Base-by-base conservation (phyloP, 2,113 vertebrate species). In the Clinocottus analis region DNA sequence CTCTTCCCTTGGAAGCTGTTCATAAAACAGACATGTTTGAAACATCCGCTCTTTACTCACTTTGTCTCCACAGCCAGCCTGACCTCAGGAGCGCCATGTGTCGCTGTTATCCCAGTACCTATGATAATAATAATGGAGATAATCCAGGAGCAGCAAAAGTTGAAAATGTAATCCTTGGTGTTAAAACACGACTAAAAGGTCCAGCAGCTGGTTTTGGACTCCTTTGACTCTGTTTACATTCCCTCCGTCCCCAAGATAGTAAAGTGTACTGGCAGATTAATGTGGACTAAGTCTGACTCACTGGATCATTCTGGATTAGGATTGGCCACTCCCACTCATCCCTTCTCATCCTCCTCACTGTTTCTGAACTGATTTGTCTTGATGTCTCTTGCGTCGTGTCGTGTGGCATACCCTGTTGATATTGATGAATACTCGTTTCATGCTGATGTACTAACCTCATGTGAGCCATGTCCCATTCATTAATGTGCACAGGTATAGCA, bases 11-110 rank as follows among this genome's bases (percentile, higher is more conserved):
- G 16, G 29, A 21, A 39, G 17, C 25, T 33, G 35, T 23, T 23
- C 31, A 31, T 31, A 31, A 31, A 31, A 31, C 31, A 31, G 31
- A 31, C 31, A 31, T n/a, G 37, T 23, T 23, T 6, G 7, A 56
- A 9, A 14, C 0, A 45, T 61, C 8, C 17, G 21, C 7, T 31
- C 13, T 58, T 0, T 59, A 96, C 97, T 98, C 90, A 99, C 98
- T 97, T 88, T 98, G 97, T 82, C 98, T 95, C 98, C 97, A 98
- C 53, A 99, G 93, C 98, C 97, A 98, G 73, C 97, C 97, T 1
- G 97, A 96, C 94, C 95, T 97, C 94, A 98, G 90, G 69, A 99
- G 92, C 0, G 95, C 96, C 97, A 99, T 99, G 51, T 60, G 64
- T 33, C 25, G 71, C 16, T 72, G 27, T 8, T 8, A 21, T 69